Evolutionary conservation across 2,888 invertebrate species (phyloP).

Genomic region (Chalcis sispes): DNA sequence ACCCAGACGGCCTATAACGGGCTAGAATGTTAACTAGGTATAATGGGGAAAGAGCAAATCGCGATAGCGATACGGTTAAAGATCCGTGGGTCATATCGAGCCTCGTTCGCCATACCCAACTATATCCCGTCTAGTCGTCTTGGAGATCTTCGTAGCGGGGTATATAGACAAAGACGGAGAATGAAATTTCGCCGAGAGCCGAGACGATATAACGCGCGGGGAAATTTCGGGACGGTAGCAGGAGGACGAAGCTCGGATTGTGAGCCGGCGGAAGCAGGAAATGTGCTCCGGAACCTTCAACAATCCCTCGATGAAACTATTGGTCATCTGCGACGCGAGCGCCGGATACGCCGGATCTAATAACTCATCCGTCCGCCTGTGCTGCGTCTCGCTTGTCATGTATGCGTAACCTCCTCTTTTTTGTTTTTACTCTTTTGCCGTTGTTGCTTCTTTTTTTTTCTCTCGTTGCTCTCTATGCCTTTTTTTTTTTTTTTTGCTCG

Average conservation of each 20-base stretch:
- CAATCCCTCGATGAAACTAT: constrained; percentile 77
- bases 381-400: constrained; percentile 61
- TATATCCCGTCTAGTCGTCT: neutral
- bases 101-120: constrained; percentile 6
- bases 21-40: constrained; percentile 31
- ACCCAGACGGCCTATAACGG: constrained; percentile 19
- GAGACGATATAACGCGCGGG: neutral
- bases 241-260: neutral
- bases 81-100: constrained; percentile 27
- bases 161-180: constrained; percentile 8
- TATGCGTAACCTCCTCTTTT: constrained; percentile 43
- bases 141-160: neutral
- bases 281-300: constrained; percentile 77
- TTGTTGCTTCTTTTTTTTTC: neutral
- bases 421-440: neutral
- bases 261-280: constrained; percentile 74
- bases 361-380: constrained; percentile 73
- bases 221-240: neutral
- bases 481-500: neutral
- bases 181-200: constrained; percentile 13
- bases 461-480: neutral
- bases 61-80: constrained; percentile 20
- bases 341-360: constrained; percentile 76
- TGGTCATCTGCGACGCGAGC: constrained; percentile 76
- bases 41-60: constrained; percentile 29